Evolutionary conservation across 2,113 vertebrate species (phyloP).

Genomic region (Clinocottus analis): DNA sequence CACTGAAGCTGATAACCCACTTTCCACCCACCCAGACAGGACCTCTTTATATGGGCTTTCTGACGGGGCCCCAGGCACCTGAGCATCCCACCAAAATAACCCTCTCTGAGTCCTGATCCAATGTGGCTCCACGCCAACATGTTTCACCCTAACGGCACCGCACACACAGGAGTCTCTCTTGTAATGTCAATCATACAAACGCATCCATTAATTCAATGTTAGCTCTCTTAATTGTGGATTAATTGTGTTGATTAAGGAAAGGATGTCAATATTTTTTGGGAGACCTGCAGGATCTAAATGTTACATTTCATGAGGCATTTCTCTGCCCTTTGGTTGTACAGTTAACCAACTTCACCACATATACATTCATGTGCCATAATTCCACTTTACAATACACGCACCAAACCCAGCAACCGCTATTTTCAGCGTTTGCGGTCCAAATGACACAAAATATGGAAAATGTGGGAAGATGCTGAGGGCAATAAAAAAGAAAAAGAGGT

Average conservation of each 20-base stretch:
- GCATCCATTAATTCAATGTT: not conserved
- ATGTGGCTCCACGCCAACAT: constrained; percentile 53
- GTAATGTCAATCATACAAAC: not conserved
- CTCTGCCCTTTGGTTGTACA: not conserved
- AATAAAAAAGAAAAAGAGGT: constrained; percentile 53
- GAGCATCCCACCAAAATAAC: constrained; percentile 80
- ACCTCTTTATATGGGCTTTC: constrained; percentile 82
- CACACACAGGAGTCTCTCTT: constrained; percentile 19
- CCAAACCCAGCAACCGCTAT: constrained; percentile 15
- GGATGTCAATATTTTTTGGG: not conserved
- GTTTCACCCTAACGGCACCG: constrained; percentile 22
- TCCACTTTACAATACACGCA: constrained; percentile 22
- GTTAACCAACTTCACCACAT: constrained; percentile 14
- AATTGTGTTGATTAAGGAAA: not conserved
- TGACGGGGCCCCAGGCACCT: constrained; percentile 53
- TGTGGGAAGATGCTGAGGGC: constrained; percentile 33
- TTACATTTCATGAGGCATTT: not conserved
- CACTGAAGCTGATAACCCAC: constrained; percentile 76
- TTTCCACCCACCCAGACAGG: constrained; percentile 70
- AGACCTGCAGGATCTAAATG: not conserved
- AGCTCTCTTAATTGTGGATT: not conserved
- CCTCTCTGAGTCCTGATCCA: constrained; percentile 48
- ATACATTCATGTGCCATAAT: constrained; percentile 2
- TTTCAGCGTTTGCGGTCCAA: constrained; percentile 24
- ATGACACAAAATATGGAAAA: constrained; percentile 31